Evolutionary conservation across 2,113 vertebrate genomes (phyloP).

Genomic region (Alexandromys fortis): DNA sequence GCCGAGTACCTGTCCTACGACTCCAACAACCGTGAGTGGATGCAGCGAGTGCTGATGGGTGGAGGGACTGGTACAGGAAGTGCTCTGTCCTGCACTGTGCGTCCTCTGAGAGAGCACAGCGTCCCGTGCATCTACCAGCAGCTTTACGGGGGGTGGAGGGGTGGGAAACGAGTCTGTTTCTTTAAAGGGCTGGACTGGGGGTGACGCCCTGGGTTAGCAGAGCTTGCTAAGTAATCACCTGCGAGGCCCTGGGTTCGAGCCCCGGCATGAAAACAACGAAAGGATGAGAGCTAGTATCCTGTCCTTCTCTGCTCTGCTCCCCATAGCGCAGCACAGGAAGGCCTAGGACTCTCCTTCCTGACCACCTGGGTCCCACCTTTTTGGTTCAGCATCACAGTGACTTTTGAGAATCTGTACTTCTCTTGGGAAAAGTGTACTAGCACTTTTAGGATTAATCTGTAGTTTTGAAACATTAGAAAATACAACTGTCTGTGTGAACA

Average conservation of each 20-base stretch:
- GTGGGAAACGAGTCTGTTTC: not conserved
- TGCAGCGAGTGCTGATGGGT: fast-evolving
- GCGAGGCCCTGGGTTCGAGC: not conserved
- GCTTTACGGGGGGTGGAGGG: not conserved
- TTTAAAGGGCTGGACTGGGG: not conserved
- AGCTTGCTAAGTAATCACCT: not conserved
- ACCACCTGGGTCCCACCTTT: not conserved
- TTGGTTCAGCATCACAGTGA: not conserved
- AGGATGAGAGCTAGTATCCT: not conserved
- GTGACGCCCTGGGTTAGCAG: not conserved
- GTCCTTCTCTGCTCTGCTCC: not conserved
- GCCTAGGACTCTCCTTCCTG: fast-evolving
- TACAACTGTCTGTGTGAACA: not conserved
- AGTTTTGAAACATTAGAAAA: not conserved
- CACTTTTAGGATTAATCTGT: not conserved
- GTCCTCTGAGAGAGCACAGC: fast-evolving
- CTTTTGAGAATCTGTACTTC: not conserved
- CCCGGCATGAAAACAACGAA: not conserved
- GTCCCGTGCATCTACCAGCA: not conserved
- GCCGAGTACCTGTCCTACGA: slow-evolving; percentile 90
- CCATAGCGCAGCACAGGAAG: not conserved
- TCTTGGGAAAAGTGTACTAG: not conserved
- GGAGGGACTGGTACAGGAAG: fast-evolving
- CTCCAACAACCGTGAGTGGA: slow-evolving; percentile 87
- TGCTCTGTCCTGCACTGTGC: fast-evolving